Base-by-base conservation (phyloP, 2,113 vertebrate species). In the Guaruba guarouba region DNA sequence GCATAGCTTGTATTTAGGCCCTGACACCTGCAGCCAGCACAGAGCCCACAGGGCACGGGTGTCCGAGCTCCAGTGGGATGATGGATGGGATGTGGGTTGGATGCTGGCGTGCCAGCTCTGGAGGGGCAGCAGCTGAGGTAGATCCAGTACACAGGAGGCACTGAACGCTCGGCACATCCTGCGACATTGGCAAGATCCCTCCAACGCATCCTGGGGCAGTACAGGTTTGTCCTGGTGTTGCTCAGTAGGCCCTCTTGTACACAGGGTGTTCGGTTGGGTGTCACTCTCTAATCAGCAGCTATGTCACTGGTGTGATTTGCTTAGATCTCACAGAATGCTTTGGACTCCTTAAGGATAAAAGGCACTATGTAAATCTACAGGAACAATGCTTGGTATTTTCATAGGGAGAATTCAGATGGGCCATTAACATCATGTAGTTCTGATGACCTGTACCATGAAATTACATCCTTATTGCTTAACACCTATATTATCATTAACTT, bases 311-410 rank as follows among this genome's bases (percentile, higher is more conserved):
- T 67, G 74, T 27, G 83, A 78, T n/a, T 37, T 87, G 74, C 78
- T 84, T 67, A 63, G 33, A 39, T 92, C 41, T 74, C 88, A 94
- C 81, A 82, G 63, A 94, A 93, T 17, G 81, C 95, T 96, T 93
- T 94, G 96, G 92, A 54, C 71, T 96, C 93, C 83, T 85, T 93
- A 16, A 88, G 95, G 85, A 92, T 76, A 86, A 92, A 96, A 96
- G 96, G 96, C 96, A 96, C 92, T 95, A 93, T 1, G 44, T 24
- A 84, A 79, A 93, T 49, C 93, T 94, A 96, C 82, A 96, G 95
- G 91, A 94, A 89, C 62, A 64, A 74, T 3, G 6, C 85, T 94
- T 43, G 59, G 63, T 82, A 4, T 55, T 84, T 46, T 61, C 0
- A 0, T 17, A 39, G 91, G 80, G 91, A 88, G 69, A 71, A 82